Evolutionary conservation across 2,888 invertebrate genomes (phyloP).

Genomic region (Cataglyphis albicans): DNA sequence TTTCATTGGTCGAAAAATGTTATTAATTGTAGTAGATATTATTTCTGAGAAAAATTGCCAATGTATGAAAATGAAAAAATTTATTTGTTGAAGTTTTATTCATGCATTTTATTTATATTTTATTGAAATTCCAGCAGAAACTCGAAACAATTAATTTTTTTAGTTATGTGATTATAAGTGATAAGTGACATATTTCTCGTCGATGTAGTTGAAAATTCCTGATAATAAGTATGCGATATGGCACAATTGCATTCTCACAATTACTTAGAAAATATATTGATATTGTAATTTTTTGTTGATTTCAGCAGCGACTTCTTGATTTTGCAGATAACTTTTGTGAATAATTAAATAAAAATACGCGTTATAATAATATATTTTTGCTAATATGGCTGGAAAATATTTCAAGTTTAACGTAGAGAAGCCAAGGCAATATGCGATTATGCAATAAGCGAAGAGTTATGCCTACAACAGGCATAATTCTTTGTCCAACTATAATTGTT

Average conservation of each 20-base stretch:
- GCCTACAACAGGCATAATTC: neutral
- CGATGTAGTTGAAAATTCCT: neutral
- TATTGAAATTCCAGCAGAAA: neutral
- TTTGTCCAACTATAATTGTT: neutral
- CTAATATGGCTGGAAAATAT: neutral
- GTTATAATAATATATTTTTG: neutral
- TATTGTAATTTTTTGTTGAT: neutral
- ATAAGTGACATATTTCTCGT: neutral
- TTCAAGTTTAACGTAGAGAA: neutral
- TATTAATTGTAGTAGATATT: neutral
- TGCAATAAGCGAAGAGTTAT: neutral
- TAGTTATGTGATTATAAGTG: neutral
- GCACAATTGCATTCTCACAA: neutral
- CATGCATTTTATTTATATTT: neutral
- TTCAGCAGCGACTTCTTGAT: neutral
- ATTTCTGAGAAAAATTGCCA: neutral
- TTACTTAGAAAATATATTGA: neutral
- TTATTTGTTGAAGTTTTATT: neutral
- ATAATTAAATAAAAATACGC: neutral
- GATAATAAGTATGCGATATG: neutral
- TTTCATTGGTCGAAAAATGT: neutral
- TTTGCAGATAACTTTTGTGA: neutral
- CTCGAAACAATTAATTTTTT: slow-evolving; percentile 8
- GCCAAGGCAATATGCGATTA: neutral
- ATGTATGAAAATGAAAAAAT: neutral